These are phyloP conservation scores for Dusona sp. DNA, from an alignment of 2,888 invertebrate species.

Conservation along the genomic window DNA sequence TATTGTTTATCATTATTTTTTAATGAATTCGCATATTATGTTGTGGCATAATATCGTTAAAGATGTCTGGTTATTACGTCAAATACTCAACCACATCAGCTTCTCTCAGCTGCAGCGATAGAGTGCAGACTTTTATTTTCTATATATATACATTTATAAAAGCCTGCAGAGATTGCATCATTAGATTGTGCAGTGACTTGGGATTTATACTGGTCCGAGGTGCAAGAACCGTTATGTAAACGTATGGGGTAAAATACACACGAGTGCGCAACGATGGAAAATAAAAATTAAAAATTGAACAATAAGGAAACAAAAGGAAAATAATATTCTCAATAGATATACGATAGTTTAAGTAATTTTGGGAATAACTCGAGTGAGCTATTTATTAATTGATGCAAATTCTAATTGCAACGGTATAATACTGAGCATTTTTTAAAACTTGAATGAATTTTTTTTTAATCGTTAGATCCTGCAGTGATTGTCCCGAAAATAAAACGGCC, in stretches of 20 bases:
- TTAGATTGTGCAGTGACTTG: constrained; percentile 65
- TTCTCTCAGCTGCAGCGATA: constrained; percentile 30
- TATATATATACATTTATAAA: constrained; percentile 20
- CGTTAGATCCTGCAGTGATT: constrained; percentile 88
- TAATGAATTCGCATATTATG: not conserved
- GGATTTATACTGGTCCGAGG: constrained; percentile 32
- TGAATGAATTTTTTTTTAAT: constrained; percentile 55
- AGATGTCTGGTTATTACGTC: constrained; percentile 62
- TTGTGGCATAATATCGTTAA: constrained; percentile 29
- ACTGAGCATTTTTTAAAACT: not conserved
- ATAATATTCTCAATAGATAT: not conserved
- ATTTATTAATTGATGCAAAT: not conserved
- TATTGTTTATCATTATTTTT: not conserved
- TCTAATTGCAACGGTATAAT: not conserved
- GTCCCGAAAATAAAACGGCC: constrained; percentile 87
- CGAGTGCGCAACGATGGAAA: constrained; percentile 44
- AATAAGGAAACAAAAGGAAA: constrained; percentile 16
- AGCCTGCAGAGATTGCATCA: constrained; percentile 53
- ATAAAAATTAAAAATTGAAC: constrained; percentile 12
- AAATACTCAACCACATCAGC: constrained; percentile 65
- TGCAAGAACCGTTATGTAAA: constrained; percentile 67
- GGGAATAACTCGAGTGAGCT: not conserved
- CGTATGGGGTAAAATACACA: constrained; percentile 24
- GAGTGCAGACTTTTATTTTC: not conserved
- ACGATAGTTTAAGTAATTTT: not conserved